Evolutionary conservation across 2,113 vertebrate genomes (phyloP).

Genomic region (Oriolus oriolus): DNA sequence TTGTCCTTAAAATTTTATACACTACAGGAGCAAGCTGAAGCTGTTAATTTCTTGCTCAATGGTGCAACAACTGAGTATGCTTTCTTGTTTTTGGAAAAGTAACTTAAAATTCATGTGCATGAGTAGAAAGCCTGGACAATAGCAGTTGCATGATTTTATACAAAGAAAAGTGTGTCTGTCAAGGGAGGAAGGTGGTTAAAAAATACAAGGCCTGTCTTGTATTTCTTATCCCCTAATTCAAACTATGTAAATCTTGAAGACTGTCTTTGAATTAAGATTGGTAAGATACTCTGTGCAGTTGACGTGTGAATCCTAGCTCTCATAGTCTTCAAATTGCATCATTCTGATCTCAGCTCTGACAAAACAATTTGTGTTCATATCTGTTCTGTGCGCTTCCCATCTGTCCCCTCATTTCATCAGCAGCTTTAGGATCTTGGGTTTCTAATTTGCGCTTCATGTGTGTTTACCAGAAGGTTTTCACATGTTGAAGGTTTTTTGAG

Average conservation of each 20-base stretch:
- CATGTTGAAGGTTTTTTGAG: not conserved
- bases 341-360: not conserved
- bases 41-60: not conserved
- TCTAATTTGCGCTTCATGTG: not conserved
- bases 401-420: not conserved
- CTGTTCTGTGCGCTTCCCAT: not conserved
- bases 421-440: not conserved
- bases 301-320: not conserved
- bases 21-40: not conserved
- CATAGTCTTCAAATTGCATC: not conserved
- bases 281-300: not conserved
- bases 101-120: not conserved
- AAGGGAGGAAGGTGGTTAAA: not conserved
- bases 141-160: not conserved
- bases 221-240: not conserved
- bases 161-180: not conserved
- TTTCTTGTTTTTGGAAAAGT: not conserved
- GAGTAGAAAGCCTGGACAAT: not conserved
- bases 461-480: not conserved
- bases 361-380: not conserved
- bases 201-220: not conserved
- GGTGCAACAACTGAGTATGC: not conserved
- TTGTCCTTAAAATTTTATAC: not conserved
- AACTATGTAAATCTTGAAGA: not conserved
- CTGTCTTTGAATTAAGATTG: not conserved